Conservation (phyloP, 2,113 vertebrate species). For the Manacus vitellinus region DNA sequence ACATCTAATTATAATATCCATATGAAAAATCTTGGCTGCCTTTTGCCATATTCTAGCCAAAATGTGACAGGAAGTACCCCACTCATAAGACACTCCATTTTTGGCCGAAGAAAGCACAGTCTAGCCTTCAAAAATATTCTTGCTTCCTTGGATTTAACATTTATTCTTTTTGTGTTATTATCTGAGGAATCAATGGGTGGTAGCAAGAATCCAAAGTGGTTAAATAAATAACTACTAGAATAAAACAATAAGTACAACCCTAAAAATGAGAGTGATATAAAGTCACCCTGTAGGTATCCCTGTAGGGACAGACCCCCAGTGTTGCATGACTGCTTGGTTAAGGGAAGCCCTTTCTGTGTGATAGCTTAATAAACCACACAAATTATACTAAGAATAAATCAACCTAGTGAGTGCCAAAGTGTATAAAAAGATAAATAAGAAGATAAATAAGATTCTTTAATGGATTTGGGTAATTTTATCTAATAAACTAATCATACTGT, state of each 20-base stretch:
- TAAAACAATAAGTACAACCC: background rate
- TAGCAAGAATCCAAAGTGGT: background rate
- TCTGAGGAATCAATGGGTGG: background rate
- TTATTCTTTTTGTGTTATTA: background rate
- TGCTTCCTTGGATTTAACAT: background rate
- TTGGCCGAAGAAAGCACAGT: background rate
- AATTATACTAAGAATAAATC: background rate
- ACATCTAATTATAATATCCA: slow-evolving; percentile 79
- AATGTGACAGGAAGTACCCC: background rate
- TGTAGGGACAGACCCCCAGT: background rate
- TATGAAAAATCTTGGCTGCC: slow-evolving; percentile 50
- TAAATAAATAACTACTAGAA: background rate
- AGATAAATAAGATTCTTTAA: background rate
- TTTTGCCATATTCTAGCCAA: slow-evolving; percentile 23
- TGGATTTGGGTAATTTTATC: background rate
- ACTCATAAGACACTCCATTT: background rate
- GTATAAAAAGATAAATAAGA: background rate
- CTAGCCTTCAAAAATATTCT: background rate
- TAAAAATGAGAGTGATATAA: background rate
- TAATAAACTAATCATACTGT: background rate
- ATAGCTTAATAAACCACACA: background rate
- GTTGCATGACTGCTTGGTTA: background rate
- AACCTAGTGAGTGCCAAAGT: background rate
- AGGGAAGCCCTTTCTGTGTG: background rate
- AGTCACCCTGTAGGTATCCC: background rate